These are phyloP conservation scores for Tursiops truncatus DNA, from an alignment of 2,113 vertebrate genomes.

Conservation along the genomic window DNA sequence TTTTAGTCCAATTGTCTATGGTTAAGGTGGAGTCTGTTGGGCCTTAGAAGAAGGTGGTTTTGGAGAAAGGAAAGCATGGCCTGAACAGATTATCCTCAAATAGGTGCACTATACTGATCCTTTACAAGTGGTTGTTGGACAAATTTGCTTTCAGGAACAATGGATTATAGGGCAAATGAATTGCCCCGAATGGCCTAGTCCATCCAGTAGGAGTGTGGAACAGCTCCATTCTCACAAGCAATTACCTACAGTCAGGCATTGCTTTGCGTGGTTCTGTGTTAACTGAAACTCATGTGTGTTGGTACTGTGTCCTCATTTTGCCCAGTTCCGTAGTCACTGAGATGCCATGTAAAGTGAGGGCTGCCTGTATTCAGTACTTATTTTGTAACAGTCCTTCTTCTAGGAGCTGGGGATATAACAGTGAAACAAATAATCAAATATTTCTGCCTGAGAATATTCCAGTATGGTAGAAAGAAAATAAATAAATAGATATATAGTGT, in stretches of 20 bases:
- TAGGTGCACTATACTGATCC: background rate
- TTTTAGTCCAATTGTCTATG: background rate
- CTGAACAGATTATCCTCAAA: background rate
- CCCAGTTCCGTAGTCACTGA: background rate
- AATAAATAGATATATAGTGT: background rate
- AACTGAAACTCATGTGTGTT: background rate
- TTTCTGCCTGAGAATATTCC: background rate
- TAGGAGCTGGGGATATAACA: background rate
- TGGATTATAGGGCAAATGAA: background rate
- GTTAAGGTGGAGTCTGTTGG: background rate
- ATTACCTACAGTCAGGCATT: background rate
- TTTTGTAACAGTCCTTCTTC: background rate
- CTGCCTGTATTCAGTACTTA: background rate
- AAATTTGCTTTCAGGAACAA: background rate
- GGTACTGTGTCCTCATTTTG: background rate
- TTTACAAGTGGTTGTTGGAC: background rate
- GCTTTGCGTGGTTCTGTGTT: accelerated
- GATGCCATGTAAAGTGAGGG: background rate
- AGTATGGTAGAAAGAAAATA: background rate
- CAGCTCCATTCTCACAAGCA: background rate
- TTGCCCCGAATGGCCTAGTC: background rate
- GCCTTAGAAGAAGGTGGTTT: background rate
- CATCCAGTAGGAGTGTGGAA: background rate
- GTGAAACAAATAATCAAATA: background rate
- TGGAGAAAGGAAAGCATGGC: background rate